Evolutionary conservation across 1,140 invertebrate species (phyloP).

Genomic region (Neelides sp.): DNA sequence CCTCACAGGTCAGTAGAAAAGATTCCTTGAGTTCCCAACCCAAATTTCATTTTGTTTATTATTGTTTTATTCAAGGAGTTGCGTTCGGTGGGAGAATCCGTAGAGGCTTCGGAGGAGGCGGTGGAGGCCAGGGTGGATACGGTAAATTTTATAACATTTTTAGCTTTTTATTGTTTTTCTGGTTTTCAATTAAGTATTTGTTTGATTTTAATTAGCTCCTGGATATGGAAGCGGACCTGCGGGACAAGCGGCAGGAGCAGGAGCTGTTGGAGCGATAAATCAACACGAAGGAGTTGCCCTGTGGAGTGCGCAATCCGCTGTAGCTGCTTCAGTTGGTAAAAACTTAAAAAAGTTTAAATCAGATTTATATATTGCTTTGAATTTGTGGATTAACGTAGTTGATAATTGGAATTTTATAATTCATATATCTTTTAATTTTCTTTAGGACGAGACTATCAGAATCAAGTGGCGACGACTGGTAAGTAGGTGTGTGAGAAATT

Average conservation of each 20-base stretch:
- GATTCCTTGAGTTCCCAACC: conserved; percentile 28
- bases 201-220: too few species aligned
- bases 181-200: too few species aligned
- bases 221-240: conserved; percentile 21
- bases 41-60: background rate
- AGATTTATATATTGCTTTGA: too few species aligned
- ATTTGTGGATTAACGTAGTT: too few species aligned
- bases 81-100: conserved; percentile 12
- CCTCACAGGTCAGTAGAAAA: too few species aligned
- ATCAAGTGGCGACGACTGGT: conserved; percentile 13
- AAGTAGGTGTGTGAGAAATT: background rate
- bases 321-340: conserved; percentile 20
- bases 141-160: too few species aligned
- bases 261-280: conserved; percentile 13
- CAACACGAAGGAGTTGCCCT: conserved; percentile 16
- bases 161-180: too few species aligned
- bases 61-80: too few species aligned
- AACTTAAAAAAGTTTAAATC: too few species aligned
- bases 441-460: conserved; percentile 24
- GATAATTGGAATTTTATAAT: too few species aligned
- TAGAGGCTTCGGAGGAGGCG: conserved; percentile 18
- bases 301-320: conserved; percentile 23
- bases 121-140: conserved; percentile 19
- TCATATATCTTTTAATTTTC: too few species aligned
- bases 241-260: conserved; percentile 11